Evolutionary conservation across 2,888 invertebrate genomes (phyloP).

Genomic region (Lamellibrachia satsuma): DNA sequence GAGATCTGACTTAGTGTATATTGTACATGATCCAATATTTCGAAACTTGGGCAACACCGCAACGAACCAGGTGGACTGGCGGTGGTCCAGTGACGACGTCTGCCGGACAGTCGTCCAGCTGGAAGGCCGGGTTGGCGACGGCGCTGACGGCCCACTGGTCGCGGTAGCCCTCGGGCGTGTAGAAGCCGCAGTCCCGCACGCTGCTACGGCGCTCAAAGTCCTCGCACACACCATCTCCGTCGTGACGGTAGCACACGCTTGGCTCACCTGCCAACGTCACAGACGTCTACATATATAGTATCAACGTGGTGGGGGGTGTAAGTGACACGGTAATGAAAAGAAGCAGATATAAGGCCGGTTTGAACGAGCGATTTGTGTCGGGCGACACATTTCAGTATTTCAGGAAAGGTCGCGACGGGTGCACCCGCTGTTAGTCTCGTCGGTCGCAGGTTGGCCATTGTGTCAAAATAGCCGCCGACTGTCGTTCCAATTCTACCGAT

Average conservation of each 20-base stretch:
- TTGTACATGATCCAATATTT: not conserved
- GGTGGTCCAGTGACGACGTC: constrained; percentile 45
- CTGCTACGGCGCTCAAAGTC: constrained; percentile 46
- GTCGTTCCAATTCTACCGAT: not conserved
- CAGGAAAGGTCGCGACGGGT: not conserved
- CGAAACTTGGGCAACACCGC: not conserved
- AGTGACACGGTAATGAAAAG: no score
- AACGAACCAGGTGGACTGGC: not conserved
- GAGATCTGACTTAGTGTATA: no score
- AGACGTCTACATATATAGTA: no score
- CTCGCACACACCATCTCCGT: constrained; percentile 56
- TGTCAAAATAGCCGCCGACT: not conserved
- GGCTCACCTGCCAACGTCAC: constrained; percentile 43
- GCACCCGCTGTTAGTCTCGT: no score
- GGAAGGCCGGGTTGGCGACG: constrained; percentile 47
- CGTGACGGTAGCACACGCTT: constrained; percentile 53
- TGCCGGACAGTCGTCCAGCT: constrained; percentile 47
- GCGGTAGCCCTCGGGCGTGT: constrained; percentile 50
- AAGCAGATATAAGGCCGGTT: not conserved
- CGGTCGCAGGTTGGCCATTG: not conserved
- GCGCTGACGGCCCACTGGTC: constrained; percentile 55
- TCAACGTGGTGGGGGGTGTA: not conserved
- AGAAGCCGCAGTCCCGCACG: constrained; percentile 52
- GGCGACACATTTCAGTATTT: not conserved
- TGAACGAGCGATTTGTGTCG: not conserved